Conservation (phyloP, 2,113 vertebrate genomes). For the Abramis brama region DNA sequence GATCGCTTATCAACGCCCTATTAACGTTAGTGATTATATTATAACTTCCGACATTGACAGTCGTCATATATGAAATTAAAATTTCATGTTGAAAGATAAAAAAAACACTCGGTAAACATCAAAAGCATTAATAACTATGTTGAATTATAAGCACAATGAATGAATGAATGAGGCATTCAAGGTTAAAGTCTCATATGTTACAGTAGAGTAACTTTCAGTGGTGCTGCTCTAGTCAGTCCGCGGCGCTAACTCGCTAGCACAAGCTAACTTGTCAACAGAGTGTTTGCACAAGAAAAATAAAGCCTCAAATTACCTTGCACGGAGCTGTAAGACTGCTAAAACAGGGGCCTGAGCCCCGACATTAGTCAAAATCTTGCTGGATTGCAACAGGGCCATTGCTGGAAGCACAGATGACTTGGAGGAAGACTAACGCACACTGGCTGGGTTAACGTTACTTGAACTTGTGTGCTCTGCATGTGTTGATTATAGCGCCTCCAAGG, state of each 20-base stretch:
- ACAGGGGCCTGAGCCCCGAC: slow-evolving; percentile 38
- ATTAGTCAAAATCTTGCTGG: slow-evolving; percentile 46
- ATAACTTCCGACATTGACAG: neutral
- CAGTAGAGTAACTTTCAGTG: neutral
- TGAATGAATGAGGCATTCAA: neutral
- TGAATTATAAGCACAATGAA: neutral
- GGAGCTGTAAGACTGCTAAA: slow-evolving; percentile 49
- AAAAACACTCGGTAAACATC: neutral
- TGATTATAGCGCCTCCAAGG: slow-evolving; percentile 50
- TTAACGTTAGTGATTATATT: too few species aligned
- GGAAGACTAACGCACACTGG: slow-evolving; percentile 27
- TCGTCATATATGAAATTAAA: neutral
- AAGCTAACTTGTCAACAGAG: neutral
- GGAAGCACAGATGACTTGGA: neutral
- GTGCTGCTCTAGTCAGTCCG: neutral
- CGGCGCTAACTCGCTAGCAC: slow-evolving; percentile 10
- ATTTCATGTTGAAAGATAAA: neutral
- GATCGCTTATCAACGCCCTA: neutral
- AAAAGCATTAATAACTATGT: neutral
- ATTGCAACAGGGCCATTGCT: slow-evolving; percentile 55
- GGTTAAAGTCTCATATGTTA: neutral
- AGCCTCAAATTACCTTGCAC: slow-evolving; percentile 48
- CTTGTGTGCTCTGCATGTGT: neutral
- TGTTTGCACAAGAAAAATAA: neutral
- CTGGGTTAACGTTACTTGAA: neutral